Conservation (phyloP, 2,888 invertebrate genomes). For the Iphiclides podalirius region DNA sequence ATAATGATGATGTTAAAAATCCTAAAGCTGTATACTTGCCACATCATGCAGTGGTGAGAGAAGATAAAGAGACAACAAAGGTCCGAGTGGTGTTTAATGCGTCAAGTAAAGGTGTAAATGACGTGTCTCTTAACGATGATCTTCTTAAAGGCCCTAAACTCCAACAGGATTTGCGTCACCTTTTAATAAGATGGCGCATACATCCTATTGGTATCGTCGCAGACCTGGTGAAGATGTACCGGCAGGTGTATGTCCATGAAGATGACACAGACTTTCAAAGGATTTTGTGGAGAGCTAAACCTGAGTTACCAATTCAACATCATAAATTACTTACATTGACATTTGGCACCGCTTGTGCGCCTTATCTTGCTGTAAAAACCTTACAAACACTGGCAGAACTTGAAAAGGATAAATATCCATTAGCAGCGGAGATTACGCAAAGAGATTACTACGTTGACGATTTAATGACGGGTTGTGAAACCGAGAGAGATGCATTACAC, state of each 20-base stretch:
- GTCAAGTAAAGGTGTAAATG: constrained; percentile 21
- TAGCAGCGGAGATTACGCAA: background rate
- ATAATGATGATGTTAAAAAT: background rate
- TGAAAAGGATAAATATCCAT: constrained; percentile 13
- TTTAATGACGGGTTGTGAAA: background rate
- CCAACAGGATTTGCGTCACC: constrained; percentile 26
- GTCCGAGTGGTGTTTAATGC: constrained; percentile 16
- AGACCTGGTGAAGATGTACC: constrained; percentile 28
- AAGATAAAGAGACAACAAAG: too few relatives aligned
- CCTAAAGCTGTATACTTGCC: too few relatives aligned
- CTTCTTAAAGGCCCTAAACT: constrained; percentile 26
- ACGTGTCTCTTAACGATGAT: constrained; percentile 26
- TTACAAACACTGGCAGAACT: constrained; percentile 26
- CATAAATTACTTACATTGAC: constrained; percentile 27
- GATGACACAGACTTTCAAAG: constrained; percentile 24
- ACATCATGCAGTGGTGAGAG: too few relatives aligned
- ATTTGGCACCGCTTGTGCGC: constrained; percentile 24
- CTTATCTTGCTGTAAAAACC: too few relatives aligned
- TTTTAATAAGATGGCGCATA: constrained; percentile 24
- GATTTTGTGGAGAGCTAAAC: constrained; percentile 27
- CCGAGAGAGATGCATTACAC: background rate
- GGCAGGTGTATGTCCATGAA: constrained; percentile 20
- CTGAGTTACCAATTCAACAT: constrained; percentile 17
- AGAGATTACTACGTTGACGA: constrained; percentile 1
- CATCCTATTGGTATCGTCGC: constrained; percentile 24